Base-by-base conservation (phyloP, 2,888 invertebrate genomes). In the Chloroclysta siterata region DNA sequence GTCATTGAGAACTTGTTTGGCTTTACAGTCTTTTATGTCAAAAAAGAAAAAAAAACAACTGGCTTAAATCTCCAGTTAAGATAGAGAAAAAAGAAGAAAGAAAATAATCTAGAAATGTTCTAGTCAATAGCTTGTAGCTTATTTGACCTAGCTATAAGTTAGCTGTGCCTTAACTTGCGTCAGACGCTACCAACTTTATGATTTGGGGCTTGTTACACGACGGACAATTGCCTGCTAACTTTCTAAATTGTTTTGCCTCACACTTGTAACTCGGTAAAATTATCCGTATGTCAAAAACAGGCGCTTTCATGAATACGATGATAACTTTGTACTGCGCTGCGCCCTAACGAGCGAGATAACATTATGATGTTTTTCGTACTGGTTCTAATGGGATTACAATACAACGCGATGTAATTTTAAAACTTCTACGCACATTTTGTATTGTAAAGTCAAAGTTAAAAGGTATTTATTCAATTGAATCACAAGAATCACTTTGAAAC, bases 191-290 rank as follows among this genome's bases (percentile, higher is more conserved):
- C 51, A 68, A 72, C 72, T 72, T 72, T 70, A 68, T 70, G 70
- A 73, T 70, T 70, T 69, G 70, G 66, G 66, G 67, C 65, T 72
- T 70, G 66, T 66, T 68, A 69, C 70, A 53, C 57, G 55, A 65
- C 62, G 69, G 68, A 68, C 70, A 69, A 73, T 70, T 69, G 68
- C 65, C 63, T 65, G 70, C 65, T 69, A 66, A 72, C 70, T 70
- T 70, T 66, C 65, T 62, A 58, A 68, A 68, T 70, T 68, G 66
- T 66, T 69, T 65, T 53, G 58, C 62, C 65, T 59, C 66, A 65
- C 68, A 70, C 68, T 68, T 61, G 65, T 63, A 53, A 55, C 55
- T 55, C 52, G 48, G 33, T 4, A 51, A 60, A 61, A 58, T 61
- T 44, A 52, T 36, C 54, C 51, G 33, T 55, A 47, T 54, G 58